phyloP scores from a whole-genome alignment of 2,113 vertebrate species.

The Ptychochromis oligacanthus region DNA sequence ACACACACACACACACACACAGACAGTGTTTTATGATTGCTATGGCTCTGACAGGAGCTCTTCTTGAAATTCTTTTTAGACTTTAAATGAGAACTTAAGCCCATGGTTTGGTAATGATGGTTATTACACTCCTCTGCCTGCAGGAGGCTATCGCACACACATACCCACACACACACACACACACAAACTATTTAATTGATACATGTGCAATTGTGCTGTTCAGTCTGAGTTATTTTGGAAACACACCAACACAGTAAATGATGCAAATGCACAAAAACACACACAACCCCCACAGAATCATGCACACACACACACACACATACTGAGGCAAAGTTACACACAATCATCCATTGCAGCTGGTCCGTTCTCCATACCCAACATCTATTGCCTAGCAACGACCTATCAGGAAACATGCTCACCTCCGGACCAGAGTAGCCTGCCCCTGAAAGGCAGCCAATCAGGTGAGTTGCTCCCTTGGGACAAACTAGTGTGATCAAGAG shows the following conservation, averaged over 20 bases:
- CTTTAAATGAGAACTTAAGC: slow-evolving; percentile 50
- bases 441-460: slow-evolving; percentile 69
- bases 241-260: slow-evolving; percentile 1
- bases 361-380: slow-evolving; percentile 51
- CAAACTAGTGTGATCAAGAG: slow-evolving; percentile 58
- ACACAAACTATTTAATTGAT: slow-evolving; percentile 21
- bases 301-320: slow-evolving; percentile 5
- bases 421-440: slow-evolving; percentile 38
- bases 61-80: slow-evolving; percentile 58
- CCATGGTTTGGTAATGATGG: slow-evolving; percentile 55
- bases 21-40: slow-evolving; percentile 20
- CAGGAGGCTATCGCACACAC: slow-evolving; percentile 38
- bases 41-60: slow-evolving; percentile 17
- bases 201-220: slow-evolving; percentile 29
- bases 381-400: slow-evolving; percentile 72
- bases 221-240: slow-evolving; percentile 28
- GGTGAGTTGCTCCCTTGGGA: slow-evolving; percentile 67
- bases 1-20: not conserved
- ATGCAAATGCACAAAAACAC: not conserved
- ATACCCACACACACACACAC: not conserved
- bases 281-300: not conserved
- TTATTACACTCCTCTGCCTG: slow-evolving; percentile 56
- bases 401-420: slow-evolving; percentile 58
- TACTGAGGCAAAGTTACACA: slow-evolving; percentile 8
- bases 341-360: slow-evolving; percentile 48